Percentiles rank a stretch among this genome's conserved stretches.
These are phyloP conservation scores for Sepiola atlantica DNA, from an alignment of 2,888 invertebrate genomes.

Conservation along the genomic window DNA sequence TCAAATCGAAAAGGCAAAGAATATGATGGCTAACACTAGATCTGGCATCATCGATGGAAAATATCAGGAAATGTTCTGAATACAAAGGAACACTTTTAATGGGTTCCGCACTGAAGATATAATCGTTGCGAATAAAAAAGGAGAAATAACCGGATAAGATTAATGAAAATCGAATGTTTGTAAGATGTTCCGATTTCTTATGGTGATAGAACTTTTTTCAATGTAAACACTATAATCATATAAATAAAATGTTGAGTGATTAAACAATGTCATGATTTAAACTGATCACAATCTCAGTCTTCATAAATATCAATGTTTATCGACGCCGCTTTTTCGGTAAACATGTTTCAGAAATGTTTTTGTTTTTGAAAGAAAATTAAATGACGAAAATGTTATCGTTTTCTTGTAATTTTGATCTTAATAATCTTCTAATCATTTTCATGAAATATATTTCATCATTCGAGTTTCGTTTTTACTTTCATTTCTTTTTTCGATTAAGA, in stretches of 20 bases:
- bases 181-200: background rate
- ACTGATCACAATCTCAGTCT: background rate
- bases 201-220: background rate
- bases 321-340: background rate
- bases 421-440: background rate
- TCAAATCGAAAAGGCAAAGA: background rate
- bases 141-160: background rate
- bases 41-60: conserved; percentile 7
- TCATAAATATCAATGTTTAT: background rate
- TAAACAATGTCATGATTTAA: background rate
- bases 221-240: background rate
- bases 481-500: background rate
- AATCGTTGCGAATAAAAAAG: background rate
- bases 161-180: background rate
- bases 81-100: background rate
- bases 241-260: background rate
- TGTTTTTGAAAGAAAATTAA: background rate
- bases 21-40: background rate
- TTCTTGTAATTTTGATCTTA: background rate
- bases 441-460: background rate
- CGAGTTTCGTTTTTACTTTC: background rate
- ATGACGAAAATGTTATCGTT: background rate
- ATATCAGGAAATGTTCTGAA: background rate
- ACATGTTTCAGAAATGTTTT: background rate
- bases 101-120: background rate